These are phyloP conservation scores for Argyresthia albistria DNA, from an alignment of 2,888 invertebrate genomes.

Conservation along the genomic window DNA sequence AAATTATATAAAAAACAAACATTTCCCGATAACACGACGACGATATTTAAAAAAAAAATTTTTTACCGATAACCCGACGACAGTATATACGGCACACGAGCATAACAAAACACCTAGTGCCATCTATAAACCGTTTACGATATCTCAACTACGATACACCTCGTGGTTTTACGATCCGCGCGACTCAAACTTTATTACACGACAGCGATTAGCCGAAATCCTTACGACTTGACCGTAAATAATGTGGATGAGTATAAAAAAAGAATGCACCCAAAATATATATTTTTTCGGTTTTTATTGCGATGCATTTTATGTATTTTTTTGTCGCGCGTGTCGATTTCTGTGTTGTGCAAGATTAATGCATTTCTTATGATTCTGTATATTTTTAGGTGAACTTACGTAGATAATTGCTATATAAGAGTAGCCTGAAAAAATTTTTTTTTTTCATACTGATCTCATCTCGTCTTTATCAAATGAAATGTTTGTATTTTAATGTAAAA, in stretches of 20 bases:
- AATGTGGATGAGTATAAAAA: slow-evolving; percentile 24
- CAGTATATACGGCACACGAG: neutral
- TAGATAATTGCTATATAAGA: no score
- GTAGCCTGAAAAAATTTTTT: no score
- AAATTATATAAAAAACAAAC: no score
- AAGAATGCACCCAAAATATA: slow-evolving; percentile 28
- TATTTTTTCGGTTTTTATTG: slow-evolving; percentile 44
- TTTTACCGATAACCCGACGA: no score
- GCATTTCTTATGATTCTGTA: no score
- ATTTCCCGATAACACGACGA: no score
- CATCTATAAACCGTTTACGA: slow-evolving; percentile 46
- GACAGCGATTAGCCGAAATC: slow-evolving; percentile 50
- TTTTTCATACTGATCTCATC: no score
- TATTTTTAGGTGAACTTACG: no score
- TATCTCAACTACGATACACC: slow-evolving; percentile 10
- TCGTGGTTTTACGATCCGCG: slow-evolving; percentile 10
- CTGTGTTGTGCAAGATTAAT: no score
- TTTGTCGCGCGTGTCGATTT: neutral
- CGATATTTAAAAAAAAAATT: no score
- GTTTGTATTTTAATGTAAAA: no score
- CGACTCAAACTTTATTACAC: slow-evolving; percentile 23
- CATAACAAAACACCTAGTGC: neutral
- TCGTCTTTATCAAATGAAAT: no score
- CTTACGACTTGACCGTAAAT: slow-evolving; percentile 50
- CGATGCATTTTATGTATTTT: neutral